phyloP scores from a whole-genome alignment of 23 tunicate species.

The Botrylloides violaceus region DNA sequence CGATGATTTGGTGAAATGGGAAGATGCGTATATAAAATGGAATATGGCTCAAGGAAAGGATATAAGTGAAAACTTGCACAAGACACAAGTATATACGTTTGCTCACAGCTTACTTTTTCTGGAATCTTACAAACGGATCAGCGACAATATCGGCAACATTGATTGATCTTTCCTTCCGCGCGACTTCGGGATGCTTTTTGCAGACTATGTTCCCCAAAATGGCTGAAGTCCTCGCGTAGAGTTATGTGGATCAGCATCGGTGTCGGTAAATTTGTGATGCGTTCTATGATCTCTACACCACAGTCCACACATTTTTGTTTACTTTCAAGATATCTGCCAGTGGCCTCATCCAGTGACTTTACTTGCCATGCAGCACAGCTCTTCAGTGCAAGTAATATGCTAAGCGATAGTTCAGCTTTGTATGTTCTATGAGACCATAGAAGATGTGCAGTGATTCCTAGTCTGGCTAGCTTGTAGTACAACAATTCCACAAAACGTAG shows the following conservation, averaged over 20 bases:
- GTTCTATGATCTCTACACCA: constrained; percentile 24
- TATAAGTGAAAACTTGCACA: no score
- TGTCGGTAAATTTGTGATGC: constrained; percentile 26
- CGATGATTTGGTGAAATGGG: no score
- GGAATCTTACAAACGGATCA: constrained; percentile 10
- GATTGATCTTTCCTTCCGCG: background rate
- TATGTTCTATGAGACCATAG: constrained; percentile 18
- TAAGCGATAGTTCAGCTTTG: constrained; percentile 22
- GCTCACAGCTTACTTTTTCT: constrained; percentile 2
- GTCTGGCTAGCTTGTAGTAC: no score
- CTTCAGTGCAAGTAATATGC: background rate
- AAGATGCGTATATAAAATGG: no score
- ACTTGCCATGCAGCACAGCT: constrained; percentile 5
- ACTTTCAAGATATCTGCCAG: no score
- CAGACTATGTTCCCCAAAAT: background rate
- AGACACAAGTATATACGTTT: no score
- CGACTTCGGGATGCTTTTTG: constrained; percentile 20
- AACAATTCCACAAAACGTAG: no score
- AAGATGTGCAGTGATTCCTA: constrained; percentile 43
- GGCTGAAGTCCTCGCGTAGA: constrained; percentile 3
- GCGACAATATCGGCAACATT: background rate
- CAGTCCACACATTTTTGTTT: no score
- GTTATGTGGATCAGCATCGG: constrained; percentile 22
- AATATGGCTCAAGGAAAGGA: no score
- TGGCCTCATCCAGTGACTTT: no score